These are phyloP conservation scores for Steromphala cineraria DNA, from an alignment of 2,888 invertebrate species.

Conservation along the genomic window DNA sequence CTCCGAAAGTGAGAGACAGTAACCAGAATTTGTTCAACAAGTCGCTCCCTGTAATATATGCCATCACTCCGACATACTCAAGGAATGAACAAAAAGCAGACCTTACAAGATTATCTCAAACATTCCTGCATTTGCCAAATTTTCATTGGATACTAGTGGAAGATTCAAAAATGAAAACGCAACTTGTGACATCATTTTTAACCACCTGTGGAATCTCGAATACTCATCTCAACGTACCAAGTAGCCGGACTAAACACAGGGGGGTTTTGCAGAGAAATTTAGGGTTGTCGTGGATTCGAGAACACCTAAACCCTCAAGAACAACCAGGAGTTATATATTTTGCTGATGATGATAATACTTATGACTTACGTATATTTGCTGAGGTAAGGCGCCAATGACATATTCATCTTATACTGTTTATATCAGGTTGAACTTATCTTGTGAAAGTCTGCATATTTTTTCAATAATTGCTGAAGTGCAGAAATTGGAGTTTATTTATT, in stretches of 20 bases:
- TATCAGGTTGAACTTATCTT: too few relatives aligned
- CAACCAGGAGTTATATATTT: slow-evolving; percentile 89
- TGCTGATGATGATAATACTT: slow-evolving; percentile 97
- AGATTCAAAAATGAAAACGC: slow-evolving; percentile 84
- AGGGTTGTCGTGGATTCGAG: slow-evolving; percentile 84
- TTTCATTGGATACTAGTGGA: slow-evolving; percentile 95
- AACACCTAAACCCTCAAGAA: slow-evolving; percentile 79
- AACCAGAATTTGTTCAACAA: background rate
- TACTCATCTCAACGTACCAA: slow-evolving; percentile 81
- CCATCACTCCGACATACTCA: slow-evolving; percentile 93
- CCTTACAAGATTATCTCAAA: slow-evolving; percentile 90
- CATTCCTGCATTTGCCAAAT: slow-evolving; percentile 87
- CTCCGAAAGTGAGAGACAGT: background rate
- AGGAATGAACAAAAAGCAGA: slow-evolving; percentile 93
- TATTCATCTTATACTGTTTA: too few relatives aligned
- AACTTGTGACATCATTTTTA: slow-evolving; percentile 84
- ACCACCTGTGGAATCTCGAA: slow-evolving; percentile 82
- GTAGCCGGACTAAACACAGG: slow-evolving; percentile 80
- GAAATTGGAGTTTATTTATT: too few relatives aligned
- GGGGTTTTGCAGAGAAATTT: slow-evolving; percentile 73
- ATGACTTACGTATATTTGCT: slow-evolving; percentile 89
- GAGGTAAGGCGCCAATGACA: slow-evolving; percentile 82
- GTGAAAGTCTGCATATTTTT: too few relatives aligned
- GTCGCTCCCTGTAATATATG: slow-evolving; percentile 83
- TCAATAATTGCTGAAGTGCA: too few relatives aligned